These are phyloP conservation scores for Protula sp. DNA, from an alignment of 2,888 invertebrate genomes.

Conservation along the genomic window DNA sequence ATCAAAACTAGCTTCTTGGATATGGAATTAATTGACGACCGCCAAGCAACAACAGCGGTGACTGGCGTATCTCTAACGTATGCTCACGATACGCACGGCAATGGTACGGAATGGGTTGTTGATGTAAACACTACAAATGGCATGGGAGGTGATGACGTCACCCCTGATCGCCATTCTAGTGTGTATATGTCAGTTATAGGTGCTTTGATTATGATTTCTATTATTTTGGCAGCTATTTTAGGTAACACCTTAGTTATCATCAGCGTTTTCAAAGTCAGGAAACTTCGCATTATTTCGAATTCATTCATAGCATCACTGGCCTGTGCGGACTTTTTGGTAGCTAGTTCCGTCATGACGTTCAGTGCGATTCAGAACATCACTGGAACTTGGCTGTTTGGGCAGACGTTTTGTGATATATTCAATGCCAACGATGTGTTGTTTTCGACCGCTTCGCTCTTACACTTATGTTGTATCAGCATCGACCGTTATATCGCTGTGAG, in stretches of 20 bases:
- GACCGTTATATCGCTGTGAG: constrained; percentile 73
- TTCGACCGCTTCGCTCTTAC: constrained; percentile 78
- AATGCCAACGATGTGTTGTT: constrained; percentile 91
- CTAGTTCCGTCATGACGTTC: constrained; percentile 57
- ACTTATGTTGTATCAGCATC: constrained; percentile 86
- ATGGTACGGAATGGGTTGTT: no score
- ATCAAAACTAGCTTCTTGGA: no score
- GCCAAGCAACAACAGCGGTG: no score
- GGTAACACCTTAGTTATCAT: constrained; percentile 92
- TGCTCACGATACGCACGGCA: no score
- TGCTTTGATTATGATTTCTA: constrained; percentile 65
- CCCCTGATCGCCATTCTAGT: no score
- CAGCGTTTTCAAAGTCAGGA: constrained; percentile 77
- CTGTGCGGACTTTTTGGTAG: constrained; percentile 87
- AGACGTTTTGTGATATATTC: constrained; percentile 87
- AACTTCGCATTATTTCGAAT: constrained; percentile 76
- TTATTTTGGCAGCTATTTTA: constrained; percentile 67
- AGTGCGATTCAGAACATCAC: constrained; percentile 47
- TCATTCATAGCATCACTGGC: constrained; percentile 93
- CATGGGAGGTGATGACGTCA: no score
- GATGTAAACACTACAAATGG: no score
- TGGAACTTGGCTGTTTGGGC: constrained; percentile 81
- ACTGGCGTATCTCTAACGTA: no score
- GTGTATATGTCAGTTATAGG: constrained; percentile 23
- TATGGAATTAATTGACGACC: no score